Evolutionary conservation across 2,113 vertebrate genomes (phyloP).

Genomic region (Rhagologus leucostigma): DNA sequence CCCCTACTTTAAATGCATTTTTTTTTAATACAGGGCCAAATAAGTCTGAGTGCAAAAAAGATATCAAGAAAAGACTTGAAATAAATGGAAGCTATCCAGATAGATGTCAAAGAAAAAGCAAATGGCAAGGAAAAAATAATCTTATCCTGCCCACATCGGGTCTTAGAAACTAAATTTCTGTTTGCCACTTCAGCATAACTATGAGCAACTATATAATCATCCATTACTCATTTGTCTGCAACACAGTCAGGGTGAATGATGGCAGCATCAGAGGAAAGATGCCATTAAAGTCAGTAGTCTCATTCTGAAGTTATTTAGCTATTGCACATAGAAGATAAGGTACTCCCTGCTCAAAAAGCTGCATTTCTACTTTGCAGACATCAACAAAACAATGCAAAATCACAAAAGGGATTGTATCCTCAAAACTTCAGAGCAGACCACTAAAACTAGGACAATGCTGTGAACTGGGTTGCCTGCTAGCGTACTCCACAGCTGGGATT

Average conservation of each 20-base stretch:
- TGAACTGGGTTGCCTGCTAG: neutral
- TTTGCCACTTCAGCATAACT: neutral
- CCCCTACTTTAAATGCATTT: neutral
- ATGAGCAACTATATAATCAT: neutral
- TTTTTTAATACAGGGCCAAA: neutral
- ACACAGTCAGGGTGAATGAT: neutral
- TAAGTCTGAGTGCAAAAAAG: neutral
- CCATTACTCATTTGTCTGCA: neutral
- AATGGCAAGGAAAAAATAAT: neutral
- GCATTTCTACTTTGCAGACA: neutral
- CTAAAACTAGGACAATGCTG: neutral
- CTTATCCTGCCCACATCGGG: neutral
- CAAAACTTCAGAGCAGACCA: neutral
- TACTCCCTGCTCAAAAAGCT: neutral
- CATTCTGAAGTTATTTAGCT: neutral
- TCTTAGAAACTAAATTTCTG: neutral
- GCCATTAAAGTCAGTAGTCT: neutral
- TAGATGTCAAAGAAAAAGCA: neutral
- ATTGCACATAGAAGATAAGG: neutral
- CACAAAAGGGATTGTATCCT: neutral
- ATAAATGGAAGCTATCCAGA: neutral
- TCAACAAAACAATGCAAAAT: neutral
- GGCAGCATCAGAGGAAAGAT: neutral
- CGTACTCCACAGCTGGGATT: neutral
- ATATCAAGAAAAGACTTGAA: neutral